phyloP scores from a whole-genome alignment of 2,113 vertebrate species.

The Myrmecophaga tridactyla region DNA sequence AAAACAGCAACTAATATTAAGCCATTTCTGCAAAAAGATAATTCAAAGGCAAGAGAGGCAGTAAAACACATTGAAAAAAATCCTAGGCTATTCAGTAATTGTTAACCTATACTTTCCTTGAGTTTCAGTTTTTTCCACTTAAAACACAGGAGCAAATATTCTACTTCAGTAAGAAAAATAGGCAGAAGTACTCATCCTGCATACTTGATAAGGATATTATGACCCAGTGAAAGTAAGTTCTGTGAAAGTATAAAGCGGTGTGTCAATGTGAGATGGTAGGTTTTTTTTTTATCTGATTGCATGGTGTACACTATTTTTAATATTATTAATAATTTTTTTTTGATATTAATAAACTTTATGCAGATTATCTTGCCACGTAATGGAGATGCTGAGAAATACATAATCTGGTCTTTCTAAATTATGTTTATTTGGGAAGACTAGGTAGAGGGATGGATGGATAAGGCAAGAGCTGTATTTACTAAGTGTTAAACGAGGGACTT shows the following conservation, averaged over 20 bases:
- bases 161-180: too few species aligned
- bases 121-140: too few species aligned
- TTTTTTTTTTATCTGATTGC: too few species aligned
- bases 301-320: neutral
- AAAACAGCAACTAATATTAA: neutral
- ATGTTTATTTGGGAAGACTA: neutral
- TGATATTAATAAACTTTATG: too few species aligned
- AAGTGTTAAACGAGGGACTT: neutral
- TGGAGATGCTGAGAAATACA: neutral
- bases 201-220: too few species aligned
- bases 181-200: too few species aligned
- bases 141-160: too few species aligned
- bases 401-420: neutral
- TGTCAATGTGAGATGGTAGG: too few species aligned
- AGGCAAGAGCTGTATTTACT: neutral
- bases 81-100: too few species aligned
- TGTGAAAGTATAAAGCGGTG: too few species aligned
- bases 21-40: constrained; percentile 5
- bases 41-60: neutral
- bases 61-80: neutral
- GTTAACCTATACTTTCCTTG: too few species aligned
- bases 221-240: too few species aligned
- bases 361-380: neutral
- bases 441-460: neutral
- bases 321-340: neutral